These are phyloP conservation scores for Pagetopsis macropterus DNA, from an alignment of 2,797 vertebrate species.

Conservation along the genomic window DNA sequence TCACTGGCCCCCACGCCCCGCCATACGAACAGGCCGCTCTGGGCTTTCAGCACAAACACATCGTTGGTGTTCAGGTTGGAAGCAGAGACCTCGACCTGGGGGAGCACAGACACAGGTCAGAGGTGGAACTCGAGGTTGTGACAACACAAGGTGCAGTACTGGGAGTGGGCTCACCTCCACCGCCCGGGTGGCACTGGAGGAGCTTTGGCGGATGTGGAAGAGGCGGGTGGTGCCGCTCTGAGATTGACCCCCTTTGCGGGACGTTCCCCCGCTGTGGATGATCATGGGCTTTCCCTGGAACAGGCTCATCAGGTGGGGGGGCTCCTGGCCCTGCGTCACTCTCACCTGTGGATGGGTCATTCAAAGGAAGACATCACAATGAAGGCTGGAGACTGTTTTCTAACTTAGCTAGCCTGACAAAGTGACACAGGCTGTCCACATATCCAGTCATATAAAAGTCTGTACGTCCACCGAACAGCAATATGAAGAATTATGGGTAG, in stretches of 20 bases:
- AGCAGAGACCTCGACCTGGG: constrained; percentile 74
- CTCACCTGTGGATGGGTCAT: constrained; percentile 76
- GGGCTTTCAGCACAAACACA: constrained; percentile 83
- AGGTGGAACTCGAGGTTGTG: background rate
- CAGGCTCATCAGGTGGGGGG: constrained; percentile 86
- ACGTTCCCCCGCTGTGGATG: constrained; percentile 84
- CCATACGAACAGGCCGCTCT: constrained; percentile 74
- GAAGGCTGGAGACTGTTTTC: background rate
- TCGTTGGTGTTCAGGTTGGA: constrained; percentile 85
- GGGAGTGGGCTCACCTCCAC: constrained; percentile 79
- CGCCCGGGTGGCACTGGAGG: constrained; percentile 75
- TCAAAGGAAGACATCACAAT: background rate
- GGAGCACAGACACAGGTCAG: constrained; percentile 7
- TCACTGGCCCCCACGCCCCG: constrained; percentile 79
- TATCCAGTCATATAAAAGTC: background rate
- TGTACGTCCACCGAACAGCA: background rate
- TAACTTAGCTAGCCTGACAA: background rate
- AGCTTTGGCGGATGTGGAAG: constrained; percentile 86
- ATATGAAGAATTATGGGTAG: background rate
- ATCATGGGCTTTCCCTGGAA: constrained; percentile 86
- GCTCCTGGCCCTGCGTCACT: constrained; percentile 87
- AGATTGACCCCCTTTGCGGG: constrained; percentile 81
- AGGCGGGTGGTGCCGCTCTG: constrained; percentile 70
- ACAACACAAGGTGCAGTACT: background rate
- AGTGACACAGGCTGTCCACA: background rate